Conservation (phyloP, 2,888 invertebrate genomes). For the Conchocele bisecta region DNA sequence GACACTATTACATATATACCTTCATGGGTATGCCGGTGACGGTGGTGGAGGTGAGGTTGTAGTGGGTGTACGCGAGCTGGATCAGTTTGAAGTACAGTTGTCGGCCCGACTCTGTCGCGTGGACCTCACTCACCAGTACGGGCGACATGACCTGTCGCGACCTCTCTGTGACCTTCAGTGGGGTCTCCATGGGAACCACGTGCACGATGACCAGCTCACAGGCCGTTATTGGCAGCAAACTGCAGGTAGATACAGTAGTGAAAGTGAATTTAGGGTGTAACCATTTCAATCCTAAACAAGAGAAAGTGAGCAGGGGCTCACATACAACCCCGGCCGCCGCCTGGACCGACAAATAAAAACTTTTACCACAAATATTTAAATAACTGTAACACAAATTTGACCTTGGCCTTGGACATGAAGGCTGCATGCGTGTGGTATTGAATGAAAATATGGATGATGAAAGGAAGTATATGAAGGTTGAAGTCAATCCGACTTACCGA, state of each 20-base stretch:
- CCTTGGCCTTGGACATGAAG: no score
- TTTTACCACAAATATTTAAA: no score
- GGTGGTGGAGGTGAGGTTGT: slow-evolving; percentile 96
- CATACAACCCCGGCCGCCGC: no score
- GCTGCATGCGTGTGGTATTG: no score
- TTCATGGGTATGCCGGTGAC: slow-evolving; percentile 99
- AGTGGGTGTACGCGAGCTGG: slow-evolving; percentile 87
- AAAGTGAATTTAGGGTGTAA: not conserved
- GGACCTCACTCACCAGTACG: slow-evolving; percentile 69
- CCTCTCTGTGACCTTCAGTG: slow-evolving; percentile 90
- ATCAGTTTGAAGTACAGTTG: slow-evolving; percentile 80
- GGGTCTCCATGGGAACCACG: slow-evolving; percentile 91
- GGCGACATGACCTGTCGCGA: slow-evolving; percentile 77
- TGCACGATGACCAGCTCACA: slow-evolving; percentile 96
- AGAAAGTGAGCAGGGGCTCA: no score
- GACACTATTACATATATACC: no score
- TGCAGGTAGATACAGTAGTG: slow-evolving; percentile 60
- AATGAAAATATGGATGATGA: no score
- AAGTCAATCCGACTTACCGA: no score
- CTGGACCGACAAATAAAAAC: no score
- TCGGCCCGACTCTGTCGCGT: slow-evolving; percentile 76
- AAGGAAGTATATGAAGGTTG: no score
- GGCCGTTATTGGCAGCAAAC: slow-evolving; percentile 90
- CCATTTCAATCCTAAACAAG: not conserved
- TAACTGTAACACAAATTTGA: no score